Evolutionary conservation across 2,797 vertebrate species (phyloP).

Genomic region (Poecilia gillii): DNA sequence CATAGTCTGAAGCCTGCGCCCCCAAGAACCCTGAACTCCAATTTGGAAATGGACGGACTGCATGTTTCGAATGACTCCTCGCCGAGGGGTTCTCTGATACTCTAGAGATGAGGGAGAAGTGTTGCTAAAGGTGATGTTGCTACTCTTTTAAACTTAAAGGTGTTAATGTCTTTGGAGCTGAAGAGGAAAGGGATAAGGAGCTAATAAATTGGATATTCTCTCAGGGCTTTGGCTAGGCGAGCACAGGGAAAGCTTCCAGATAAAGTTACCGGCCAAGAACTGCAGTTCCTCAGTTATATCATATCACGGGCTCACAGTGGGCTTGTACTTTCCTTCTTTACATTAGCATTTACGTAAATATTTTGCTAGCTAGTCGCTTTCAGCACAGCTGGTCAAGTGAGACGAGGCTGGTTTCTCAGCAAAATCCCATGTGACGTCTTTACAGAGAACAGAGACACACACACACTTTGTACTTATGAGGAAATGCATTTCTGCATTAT

Average conservation of each 20-base stretch:
- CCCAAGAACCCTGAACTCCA: constrained; percentile 49
- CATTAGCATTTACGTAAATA: constrained; percentile 29
- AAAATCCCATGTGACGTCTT: not conserved
- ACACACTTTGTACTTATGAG: not conserved
- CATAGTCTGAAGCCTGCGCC: constrained; percentile 34
- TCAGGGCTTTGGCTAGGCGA: constrained; percentile 55
- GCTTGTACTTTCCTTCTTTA: not conserved
- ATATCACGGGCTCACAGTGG: constrained; percentile 17
- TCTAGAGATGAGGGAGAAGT: constrained; percentile 42
- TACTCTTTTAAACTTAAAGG: constrained; percentile 59
- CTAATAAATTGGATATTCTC: constrained; percentile 62
- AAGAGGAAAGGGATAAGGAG: constrained; percentile 50
- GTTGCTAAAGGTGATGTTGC: constrained; percentile 48
- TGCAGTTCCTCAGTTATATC: constrained; percentile 38
- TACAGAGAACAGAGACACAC: not conserved
- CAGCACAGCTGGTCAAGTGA: not conserved
- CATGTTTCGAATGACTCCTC: constrained; percentile 50
- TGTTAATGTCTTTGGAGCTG: constrained; percentile 55
- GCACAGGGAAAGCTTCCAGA: constrained; percentile 50
- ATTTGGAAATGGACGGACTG: constrained; percentile 58
- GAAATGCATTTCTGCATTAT: not conserved
- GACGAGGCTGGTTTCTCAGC: constrained; percentile 15
- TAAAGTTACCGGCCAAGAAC: constrained; percentile 51
- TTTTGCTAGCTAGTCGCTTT: constrained; percentile 19
- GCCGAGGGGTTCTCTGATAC: constrained; percentile 44